Evolutionary conservation across 2,113 vertebrate species (phyloP), one percentile per base, ranked within the genome.

Genomic region (Microcebus murinus): DNA sequence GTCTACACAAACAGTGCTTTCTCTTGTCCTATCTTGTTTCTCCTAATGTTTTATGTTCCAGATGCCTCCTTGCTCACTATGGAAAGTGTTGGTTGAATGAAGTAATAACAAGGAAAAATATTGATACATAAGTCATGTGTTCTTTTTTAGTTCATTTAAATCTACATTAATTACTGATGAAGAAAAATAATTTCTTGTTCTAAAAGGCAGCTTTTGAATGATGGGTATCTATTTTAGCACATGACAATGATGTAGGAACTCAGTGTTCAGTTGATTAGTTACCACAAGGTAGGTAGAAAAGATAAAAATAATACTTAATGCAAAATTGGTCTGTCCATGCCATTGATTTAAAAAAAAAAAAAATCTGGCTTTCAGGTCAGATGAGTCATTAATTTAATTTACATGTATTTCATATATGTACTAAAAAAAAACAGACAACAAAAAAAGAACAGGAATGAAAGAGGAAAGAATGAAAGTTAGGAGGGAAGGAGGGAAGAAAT

Each of bases 81-180:
- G 21, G 48, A 71, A 82, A 79, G 25, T 57, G 0, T 1, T 79
- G 31, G 23, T 68, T 14, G 73, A 52, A 71, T 87, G 34, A 68
- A 59, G 34, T 3, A 39, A 2, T 23, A 45, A 2, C 45, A 20
- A 67, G 11, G 42, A 89, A 88, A 74, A 76, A 79, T 8, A 79
- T 36, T 65, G 29, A 61, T 73, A 7, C 1, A 48, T 61, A 95
- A 79, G 45, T 27, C 42, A 36, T 45, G 59, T 63, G 86, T 85
- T 92, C 36, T 68, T 74, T 55, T 86, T n/a, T 25, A 55, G 57
- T 83, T 89, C 48, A 74, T 94, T 83, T 39, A 89, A 39, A 91
- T 77, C 11, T 85, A 27, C 11, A 11, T 71, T 89, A 90, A 79
- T 8, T 80, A 36, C 31, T 45, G 36, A 85, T 71, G 9, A 55